Percentiles rank a stretch among this genome's conserved stretches.
Evolutionary conservation across 92 coral and sea anemone species (phyloP).

Genomic region (Actinostola sp.): DNA sequence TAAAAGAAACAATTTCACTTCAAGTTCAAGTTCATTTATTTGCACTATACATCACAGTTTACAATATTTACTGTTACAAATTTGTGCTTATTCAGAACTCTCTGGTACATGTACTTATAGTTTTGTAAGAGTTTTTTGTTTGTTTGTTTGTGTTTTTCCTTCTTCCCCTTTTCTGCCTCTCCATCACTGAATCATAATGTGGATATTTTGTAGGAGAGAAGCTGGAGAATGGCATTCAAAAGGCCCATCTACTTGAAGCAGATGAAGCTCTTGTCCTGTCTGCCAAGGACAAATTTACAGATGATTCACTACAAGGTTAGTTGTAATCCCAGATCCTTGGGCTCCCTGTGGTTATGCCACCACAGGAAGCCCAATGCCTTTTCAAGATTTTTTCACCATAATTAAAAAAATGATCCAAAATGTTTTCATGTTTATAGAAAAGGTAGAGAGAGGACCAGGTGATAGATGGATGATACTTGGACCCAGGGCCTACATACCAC

Average conservation of each 20-base stretch:
- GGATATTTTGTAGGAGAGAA: slow-evolving; percentile 65
- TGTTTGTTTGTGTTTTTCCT: neutral
- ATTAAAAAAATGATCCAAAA: too few relatives aligned
- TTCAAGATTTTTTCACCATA: too few relatives aligned
- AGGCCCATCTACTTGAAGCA: slow-evolving; percentile 72
- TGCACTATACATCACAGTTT: too few relatives aligned
- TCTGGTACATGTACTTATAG: too few relatives aligned
- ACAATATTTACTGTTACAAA: too few relatives aligned
- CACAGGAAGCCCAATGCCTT: too few relatives aligned
- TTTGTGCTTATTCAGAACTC: neutral
- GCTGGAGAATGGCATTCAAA: slow-evolving; percentile 84
- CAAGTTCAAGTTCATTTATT: too few relatives aligned
- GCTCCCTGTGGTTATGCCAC: neutral
- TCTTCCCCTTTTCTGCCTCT: neutral
- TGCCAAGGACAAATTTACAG: slow-evolving; percentile 77
- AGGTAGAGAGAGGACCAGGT: slow-evolving; percentile 82
- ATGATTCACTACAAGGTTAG: slow-evolving; percentile 61
- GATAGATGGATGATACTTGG: slow-evolving; percentile 99
- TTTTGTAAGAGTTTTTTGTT: neutral
- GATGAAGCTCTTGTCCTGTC: slow-evolving; percentile 94
- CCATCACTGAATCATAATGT: neutral
- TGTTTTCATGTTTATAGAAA: slow-evolving; percentile 42
- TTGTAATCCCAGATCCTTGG: neutral
- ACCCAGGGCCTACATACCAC: slow-evolving; percentile 88
- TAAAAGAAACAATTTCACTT: too few relatives aligned